Conservation (phyloP, 1,140 invertebrate species). For the Pristionchus pacificus region DNA sequence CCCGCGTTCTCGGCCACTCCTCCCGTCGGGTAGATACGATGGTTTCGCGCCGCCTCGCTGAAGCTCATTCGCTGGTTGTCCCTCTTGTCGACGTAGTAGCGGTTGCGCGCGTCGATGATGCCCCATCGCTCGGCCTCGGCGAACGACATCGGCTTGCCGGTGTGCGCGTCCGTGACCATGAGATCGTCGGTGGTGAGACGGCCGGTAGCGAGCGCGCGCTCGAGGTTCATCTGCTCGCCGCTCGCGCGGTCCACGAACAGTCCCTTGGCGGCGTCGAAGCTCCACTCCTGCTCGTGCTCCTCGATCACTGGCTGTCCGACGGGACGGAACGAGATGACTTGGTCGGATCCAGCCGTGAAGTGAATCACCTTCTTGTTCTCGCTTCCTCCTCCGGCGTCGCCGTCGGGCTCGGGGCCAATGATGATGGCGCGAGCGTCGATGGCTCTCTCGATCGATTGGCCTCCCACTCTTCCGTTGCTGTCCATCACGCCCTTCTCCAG, state of each 20-base stretch:
- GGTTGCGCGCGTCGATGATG: constrained; percentile 70
- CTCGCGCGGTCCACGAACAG: constrained; percentile 59
- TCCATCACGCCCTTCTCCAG: constrained; percentile 79
- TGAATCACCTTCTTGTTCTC: constrained; percentile 58
- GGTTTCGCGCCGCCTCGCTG: constrained; percentile 63
- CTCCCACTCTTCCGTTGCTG: constrained; percentile 73
- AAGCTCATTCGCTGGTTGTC: constrained; percentile 70
- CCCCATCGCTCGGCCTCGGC: constrained; percentile 69
- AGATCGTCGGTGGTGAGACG: constrained; percentile 56
- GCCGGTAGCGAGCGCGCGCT: constrained; percentile 67
- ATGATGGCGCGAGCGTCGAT: constrained; percentile 71
- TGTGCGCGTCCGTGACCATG: constrained; percentile 71
- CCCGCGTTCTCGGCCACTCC: constrained; percentile 59
- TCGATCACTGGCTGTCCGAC: constrained; percentile 51
- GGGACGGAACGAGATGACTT: constrained; percentile 52
- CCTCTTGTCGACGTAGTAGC: constrained; percentile 67
- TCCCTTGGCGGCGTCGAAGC: constrained; percentile 47
- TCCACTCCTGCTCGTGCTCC: constrained; percentile 49
- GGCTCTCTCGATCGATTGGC: constrained; percentile 73
- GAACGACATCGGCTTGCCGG: constrained; percentile 67
- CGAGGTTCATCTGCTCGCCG: constrained; percentile 70
- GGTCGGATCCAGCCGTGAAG: constrained; percentile 50
- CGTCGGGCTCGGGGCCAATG: constrained; percentile 52
- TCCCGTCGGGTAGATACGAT: constrained; percentile 53
- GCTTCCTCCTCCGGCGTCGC: constrained; percentile 25